Evolutionary conservation across 35 echinoderm and acorn worm species (phyloP).

Genomic region (Eucidaris tribuloides): DNA sequence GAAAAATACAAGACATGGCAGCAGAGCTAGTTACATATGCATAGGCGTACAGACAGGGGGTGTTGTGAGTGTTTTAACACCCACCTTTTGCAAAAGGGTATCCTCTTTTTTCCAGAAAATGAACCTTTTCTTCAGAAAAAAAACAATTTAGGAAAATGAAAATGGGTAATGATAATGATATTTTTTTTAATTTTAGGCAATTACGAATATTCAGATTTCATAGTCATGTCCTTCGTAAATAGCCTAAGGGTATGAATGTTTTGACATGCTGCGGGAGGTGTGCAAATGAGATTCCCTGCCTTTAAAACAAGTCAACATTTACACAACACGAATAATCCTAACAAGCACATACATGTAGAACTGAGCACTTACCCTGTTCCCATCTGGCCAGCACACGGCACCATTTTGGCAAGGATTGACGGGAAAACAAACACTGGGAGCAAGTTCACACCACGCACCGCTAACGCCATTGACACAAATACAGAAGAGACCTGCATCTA

Average conservation of each 20-base stretch:
- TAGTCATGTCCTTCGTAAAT: neutral
- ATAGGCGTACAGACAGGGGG: neutral
- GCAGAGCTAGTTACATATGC: neutral
- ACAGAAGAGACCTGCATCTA: slow-evolving; percentile 76
- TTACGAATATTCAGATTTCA: no score
- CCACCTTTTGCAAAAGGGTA: neutral
- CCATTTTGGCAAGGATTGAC: slow-evolving; percentile 80
- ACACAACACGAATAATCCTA: neutral
- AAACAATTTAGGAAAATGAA: neutral
- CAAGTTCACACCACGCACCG: slow-evolving; percentile 72
- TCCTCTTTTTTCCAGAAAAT: neutral
- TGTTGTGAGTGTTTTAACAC: neutral
- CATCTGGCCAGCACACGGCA: slow-evolving; percentile 66
- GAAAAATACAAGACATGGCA: slow-evolving; percentile 1
- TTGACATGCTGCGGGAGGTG: neutral
- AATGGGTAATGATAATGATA: no score
- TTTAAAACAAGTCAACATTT: neutral
- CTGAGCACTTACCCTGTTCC: slow-evolving; percentile 26
- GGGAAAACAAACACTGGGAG: slow-evolving; percentile 74
- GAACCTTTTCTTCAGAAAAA: neutral
- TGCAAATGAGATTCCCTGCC: neutral
- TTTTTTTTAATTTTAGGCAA: no score
- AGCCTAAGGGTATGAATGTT: neutral
- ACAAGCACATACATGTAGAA: neutral
- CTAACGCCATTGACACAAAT: slow-evolving; percentile 49